These are phyloP conservation scores for Drosophila mauritiana DNA, from an alignment of 1,140 invertebrate species.

Conservation along the genomic window DNA sequence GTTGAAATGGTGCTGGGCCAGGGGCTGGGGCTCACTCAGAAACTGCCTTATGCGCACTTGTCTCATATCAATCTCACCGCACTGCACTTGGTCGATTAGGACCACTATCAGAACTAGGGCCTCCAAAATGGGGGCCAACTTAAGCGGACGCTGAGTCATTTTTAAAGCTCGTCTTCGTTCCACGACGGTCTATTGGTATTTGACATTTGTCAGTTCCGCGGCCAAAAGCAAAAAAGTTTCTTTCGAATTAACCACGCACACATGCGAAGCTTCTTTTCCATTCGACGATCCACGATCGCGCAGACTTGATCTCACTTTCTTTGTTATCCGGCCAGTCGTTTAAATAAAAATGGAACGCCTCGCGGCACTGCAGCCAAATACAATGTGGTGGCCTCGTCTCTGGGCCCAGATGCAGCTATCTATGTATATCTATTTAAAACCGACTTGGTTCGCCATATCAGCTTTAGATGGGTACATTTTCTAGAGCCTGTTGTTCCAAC, in stretches of 20 bases:
- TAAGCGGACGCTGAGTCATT: slow-evolving; percentile 41
- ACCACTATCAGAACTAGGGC: slow-evolving; percentile 30
- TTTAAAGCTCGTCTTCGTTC: slow-evolving; percentile 56
- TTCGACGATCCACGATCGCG: slow-evolving; percentile 57
- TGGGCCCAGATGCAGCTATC: slow-evolving; percentile 27
- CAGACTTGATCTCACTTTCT: slow-evolving; percentile 76
- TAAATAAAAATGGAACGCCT: slow-evolving; percentile 47
- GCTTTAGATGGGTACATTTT: slow-evolving; percentile 13
- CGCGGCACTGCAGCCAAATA: slow-evolving; percentile 29
- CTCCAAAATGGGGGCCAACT: slow-evolving; percentile 12
- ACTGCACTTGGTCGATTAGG: slow-evolving; percentile 33
- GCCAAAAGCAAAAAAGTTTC: slow-evolving; percentile 74
- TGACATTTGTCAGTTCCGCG: slow-evolving; percentile 55
- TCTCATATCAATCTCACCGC: slow-evolving; percentile 21
- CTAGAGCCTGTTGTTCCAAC: slow-evolving; percentile 31
- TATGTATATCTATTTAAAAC: slow-evolving; percentile 42
- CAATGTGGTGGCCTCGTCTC: slow-evolving; percentile 2
- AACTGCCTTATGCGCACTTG: slow-evolving; percentile 57
- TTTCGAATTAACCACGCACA: slow-evolving; percentile 54
- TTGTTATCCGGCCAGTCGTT: slow-evolving; percentile 50
- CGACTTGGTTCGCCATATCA: slow-evolving; percentile 5
- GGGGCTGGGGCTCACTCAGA: slow-evolving; percentile 52
- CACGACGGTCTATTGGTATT: slow-evolving; percentile 68
- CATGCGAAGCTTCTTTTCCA: slow-evolving; percentile 64
- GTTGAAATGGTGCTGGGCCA: slow-evolving; percentile 10